Evolutionary conservation across 2,113 vertebrate species (phyloP).

Genomic region (Coregonus clupeaformis): DNA sequence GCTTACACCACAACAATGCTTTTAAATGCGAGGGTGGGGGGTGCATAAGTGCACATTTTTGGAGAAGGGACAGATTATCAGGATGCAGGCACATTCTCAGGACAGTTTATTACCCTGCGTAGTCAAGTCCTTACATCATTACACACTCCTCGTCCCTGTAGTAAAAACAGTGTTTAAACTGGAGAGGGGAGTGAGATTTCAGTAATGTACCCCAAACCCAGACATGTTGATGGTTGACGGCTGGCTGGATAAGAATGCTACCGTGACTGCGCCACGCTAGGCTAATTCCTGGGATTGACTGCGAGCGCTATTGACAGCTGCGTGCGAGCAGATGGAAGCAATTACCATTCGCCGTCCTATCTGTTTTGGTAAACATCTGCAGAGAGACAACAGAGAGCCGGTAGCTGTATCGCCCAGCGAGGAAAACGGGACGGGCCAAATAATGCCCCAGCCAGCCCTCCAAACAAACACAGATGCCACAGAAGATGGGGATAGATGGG

Average conservation of each 20-base stretch:
- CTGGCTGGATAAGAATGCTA: slow-evolving; percentile 33
- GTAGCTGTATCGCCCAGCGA: slow-evolving; percentile 22
- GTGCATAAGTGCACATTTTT: too few relatives aligned
- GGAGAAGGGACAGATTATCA: too few relatives aligned
- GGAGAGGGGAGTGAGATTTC: background rate
- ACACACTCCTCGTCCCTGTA: background rate
- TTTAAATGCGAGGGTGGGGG: too few relatives aligned
- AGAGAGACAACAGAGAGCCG: slow-evolving; percentile 18
- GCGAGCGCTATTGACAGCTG: slow-evolving; percentile 61
- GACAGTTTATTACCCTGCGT: too few relatives aligned
- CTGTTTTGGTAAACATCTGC: slow-evolving; percentile 59
- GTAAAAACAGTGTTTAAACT: slow-evolving; percentile 5
- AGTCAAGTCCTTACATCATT: background rate
- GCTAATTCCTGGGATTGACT: slow-evolving; percentile 58
- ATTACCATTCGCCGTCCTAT: slow-evolving; percentile 61
- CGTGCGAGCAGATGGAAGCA: slow-evolving; percentile 65
- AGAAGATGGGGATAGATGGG: too few relatives aligned
- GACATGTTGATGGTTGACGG: slow-evolving; percentile 2
- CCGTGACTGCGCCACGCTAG: slow-evolving; percentile 37
- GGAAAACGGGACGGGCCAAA: slow-evolving; percentile 15
- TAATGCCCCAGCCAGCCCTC: slow-evolving; percentile 46
- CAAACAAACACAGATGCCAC: slow-evolving; percentile 28
- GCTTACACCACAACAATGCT: too few relatives aligned
- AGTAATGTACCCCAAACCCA: background rate
- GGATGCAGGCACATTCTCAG: too few relatives aligned